phyloP scores from a whole-genome alignment of 2,797 vertebrate genomes.

The Melanotaenia parkinsoni region DNA sequence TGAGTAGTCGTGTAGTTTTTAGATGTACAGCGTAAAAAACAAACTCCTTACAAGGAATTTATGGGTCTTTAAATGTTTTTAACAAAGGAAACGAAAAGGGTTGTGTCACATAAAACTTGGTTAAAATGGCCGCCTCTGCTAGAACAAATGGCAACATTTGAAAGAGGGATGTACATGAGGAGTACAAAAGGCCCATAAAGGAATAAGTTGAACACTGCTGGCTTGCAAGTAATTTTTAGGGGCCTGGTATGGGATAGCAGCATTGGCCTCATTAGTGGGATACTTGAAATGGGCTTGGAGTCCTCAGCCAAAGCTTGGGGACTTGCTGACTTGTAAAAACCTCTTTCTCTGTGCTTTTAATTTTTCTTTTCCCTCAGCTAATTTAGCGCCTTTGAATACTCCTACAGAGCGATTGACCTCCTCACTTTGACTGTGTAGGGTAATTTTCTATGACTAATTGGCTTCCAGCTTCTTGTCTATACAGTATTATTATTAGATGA shows the following conservation, averaged over 20 bases:
- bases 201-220: slow-evolving; percentile 54
- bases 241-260: slow-evolving; percentile 44
- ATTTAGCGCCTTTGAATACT: slow-evolving; percentile 53
- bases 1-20: too few species aligned
- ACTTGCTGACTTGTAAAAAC: slow-evolving; percentile 77
- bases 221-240: slow-evolving; percentile 46
- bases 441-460: slow-evolving; percentile 66
- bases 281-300: slow-evolving; percentile 54
- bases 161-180: slow-evolving; percentile 36
- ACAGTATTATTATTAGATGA: slow-evolving; percentile 61
- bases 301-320: slow-evolving; percentile 61
- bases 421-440: slow-evolving; percentile 49
- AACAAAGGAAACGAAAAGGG: background rate
- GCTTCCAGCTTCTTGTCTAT: slow-evolving; percentile 43
- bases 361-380: slow-evolving; percentile 36
- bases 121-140: slow-evolving; percentile 43
- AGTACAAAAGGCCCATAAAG: slow-evolving; percentile 21
- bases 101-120: slow-evolving; percentile 32
- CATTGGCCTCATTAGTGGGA: slow-evolving; percentile 76
- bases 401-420: slow-evolving; percentile 63
- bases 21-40: too few species aligned
- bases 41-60: too few species aligned
- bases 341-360: slow-evolving; percentile 53
- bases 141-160: slow-evolving; percentile 38
- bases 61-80: too few species aligned